Evolutionary conservation across 2,888 invertebrate species (phyloP).

Genomic region (Lissocephala sabroskyi): DNA sequence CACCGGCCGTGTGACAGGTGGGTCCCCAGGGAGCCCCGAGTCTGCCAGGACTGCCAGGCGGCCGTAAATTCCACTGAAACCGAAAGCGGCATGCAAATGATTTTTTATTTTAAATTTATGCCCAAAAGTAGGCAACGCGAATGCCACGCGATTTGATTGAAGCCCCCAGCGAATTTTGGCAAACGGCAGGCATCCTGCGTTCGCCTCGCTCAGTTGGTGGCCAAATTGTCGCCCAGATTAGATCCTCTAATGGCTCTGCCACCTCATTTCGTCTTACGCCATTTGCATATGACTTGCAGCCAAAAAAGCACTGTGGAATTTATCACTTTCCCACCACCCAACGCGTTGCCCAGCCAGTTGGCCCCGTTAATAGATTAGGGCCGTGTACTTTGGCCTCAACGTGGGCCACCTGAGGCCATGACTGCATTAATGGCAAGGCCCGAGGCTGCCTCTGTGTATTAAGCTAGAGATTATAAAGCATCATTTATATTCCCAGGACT

Average conservation of each 20-base stretch:
- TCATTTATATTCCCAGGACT: no score
- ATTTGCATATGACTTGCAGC: conserved; percentile 46
- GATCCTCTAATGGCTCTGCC: neutral
- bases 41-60: neutral
- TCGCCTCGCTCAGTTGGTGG: conserved; percentile 2
- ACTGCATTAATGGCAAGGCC: neutral
- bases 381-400: conserved; percentile 46
- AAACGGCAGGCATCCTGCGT: conserved; percentile 42
- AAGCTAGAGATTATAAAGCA: neutral
- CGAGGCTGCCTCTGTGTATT: neutral
- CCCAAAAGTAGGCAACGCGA: conserved; percentile 29
- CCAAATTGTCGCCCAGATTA: neutral
- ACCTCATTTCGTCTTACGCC: conserved; percentile 15
- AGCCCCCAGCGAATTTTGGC: conserved; percentile 32
- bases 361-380: conserved; percentile 49
- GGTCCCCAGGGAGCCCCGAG: conserved; percentile 16
- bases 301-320: conserved; percentile 30
- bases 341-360: conserved; percentile 27
- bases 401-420: conserved; percentile 3
- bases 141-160: conserved; percentile 13
- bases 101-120: conserved; percentile 19
- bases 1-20: conserved; percentile 38
- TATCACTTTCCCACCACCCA: conserved; percentile 51
- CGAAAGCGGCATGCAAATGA: neutral
- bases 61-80: neutral